Evolutionary conservation across 2,888 invertebrate species (phyloP), one percentile per base, ranked within the genome.

Genomic region (Rhynchonema sp.): DNA sequence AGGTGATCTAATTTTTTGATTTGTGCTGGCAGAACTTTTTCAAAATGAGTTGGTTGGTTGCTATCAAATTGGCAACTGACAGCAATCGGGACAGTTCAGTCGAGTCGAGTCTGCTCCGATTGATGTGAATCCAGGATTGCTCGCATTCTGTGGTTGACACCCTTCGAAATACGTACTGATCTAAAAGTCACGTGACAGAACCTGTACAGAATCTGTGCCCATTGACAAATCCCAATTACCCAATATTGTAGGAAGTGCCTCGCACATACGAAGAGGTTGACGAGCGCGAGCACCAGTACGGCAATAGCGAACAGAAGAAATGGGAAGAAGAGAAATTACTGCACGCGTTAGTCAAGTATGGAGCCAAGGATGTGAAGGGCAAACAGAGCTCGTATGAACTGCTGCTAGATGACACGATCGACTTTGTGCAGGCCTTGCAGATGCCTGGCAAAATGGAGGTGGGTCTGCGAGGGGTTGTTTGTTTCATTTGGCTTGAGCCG

Each of bases 281-380:
- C 75, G 87, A 87, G 66, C 80, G 82, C 65, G 91, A 94, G 73
- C 84, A 75, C 61, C 75, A 49, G 22, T 53, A 27, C 6, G 6
- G 26, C 30, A 2, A 9, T n/a, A 77, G 76, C 49, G 81, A 82
- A 64, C 80, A 80, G 75, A 83, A 84, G 67, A 89, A 89, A 53
- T 98, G 96, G 96, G 96, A 98, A 75, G 87, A 91, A 62, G 94
- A 94, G 72, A 90, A 92, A 75, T 84, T 96, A 77, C 84, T 85
- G 58, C 49, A 49, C 20, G 49, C 49, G n/a, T 83, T 86, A 59
- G 87, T 88, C 72, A 84, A 84, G 69, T 90, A 92, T 78, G 96
- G 96, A 13, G 88, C 94, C 0, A 86, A 85, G 75, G 87, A 94
- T 79, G 83, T 84, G 23, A 74, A 74, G 63, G 61, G 69, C 46